A percentile compares a stretch with the other conserved stretches of the same genome.
Conservation (phyloP, 2,113 vertebrate species). For the Thinocorus orbignyianus region DNA sequence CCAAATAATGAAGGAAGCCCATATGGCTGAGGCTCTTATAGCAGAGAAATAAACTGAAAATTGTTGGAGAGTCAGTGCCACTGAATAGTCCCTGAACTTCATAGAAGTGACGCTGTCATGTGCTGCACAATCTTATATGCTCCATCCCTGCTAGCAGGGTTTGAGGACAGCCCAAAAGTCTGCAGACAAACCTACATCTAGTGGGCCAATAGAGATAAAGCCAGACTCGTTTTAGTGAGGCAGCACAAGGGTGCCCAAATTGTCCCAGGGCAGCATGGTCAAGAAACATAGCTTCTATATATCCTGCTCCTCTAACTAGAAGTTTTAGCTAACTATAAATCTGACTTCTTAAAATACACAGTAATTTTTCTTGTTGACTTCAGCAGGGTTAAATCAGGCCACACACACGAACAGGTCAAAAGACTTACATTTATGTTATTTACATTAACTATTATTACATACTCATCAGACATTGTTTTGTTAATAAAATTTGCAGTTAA, state of each 20-base stretch:
- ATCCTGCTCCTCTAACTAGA: background rate
- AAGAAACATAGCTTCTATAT: background rate
- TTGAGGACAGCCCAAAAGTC: background rate
- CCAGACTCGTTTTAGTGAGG: background rate
- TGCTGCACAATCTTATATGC: rapidly evolving
- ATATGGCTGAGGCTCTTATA: background rate
- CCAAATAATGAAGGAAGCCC: background rate
- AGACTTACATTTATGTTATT: background rate
- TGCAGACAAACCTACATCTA: background rate
- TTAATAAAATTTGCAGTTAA: background rate
- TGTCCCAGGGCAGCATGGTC: background rate
- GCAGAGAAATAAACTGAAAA: background rate
- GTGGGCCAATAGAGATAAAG: background rate
- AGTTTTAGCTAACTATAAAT: background rate
- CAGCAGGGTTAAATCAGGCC: background rate
- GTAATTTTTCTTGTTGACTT: background rate
- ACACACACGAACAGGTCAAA: background rate
- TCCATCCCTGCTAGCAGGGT: background rate
- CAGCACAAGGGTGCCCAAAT: background rate
- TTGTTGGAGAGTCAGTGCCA: background rate
- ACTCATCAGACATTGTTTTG: background rate
- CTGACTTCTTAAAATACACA: background rate
- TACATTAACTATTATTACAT: background rate
- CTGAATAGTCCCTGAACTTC: background rate
- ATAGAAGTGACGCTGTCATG: background rate